These are phyloP conservation scores for Halictus ligatus DNA, from an alignment of 2,888 invertebrate species.

Conservation along the genomic window DNA sequence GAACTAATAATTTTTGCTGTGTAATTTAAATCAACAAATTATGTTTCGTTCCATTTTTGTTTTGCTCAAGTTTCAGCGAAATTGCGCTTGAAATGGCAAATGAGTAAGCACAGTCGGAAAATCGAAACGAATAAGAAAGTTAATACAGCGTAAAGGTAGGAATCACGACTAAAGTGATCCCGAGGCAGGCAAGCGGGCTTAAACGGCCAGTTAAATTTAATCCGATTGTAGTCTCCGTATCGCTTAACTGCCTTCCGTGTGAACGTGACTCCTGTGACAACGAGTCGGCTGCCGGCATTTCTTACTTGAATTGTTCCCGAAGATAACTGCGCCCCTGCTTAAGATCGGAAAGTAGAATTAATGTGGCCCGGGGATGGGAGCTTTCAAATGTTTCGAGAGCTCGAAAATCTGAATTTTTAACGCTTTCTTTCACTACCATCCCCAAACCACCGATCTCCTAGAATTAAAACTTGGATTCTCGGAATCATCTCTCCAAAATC, in stretches of 20 bases:
- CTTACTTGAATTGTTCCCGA: background rate
- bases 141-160: background rate
- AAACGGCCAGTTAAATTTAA: background rate
- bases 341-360: background rate
- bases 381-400: background rate
- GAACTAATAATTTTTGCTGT: no score
- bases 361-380: background rate
- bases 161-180: constrained; percentile 7
- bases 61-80: no score
- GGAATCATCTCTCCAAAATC: no score
- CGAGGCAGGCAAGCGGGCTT: background rate
- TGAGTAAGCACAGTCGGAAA: background rate
- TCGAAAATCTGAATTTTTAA: background rate
- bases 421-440: no score
- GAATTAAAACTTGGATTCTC: no score
- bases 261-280: constrained; percentile 18
- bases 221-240: background rate
- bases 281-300: constrained; percentile 2
- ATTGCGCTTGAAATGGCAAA: no score
- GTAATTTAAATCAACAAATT: no score
- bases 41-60: no score
- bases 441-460: no score
- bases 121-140: background rate
- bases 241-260: constrained; percentile 16
- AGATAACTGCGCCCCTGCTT: background rate